Percentiles rank a stretch among this genome's conserved stretches.
phyloP scores from a whole-genome alignment of 2,888 invertebrate species.

The Anarsia innoxiella region DNA sequence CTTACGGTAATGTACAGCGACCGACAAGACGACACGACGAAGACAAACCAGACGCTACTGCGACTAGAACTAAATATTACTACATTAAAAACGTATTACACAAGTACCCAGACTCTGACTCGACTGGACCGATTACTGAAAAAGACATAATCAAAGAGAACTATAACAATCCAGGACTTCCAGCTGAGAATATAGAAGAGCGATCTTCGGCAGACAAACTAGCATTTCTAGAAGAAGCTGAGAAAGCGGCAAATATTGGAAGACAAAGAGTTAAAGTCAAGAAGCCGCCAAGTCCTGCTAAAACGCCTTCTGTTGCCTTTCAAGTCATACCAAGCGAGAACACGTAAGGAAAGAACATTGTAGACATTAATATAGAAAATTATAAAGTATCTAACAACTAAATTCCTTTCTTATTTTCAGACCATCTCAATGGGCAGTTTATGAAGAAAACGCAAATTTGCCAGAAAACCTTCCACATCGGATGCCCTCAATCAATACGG shows the following conservation, averaged over 20 bases:
- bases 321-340: conserved; percentile 70
- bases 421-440: conserved; percentile 64
- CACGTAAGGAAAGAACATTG: too few species aligned
- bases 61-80: conserved; percentile 51
- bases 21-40: conserved; percentile 61
- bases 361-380: too few species aligned
- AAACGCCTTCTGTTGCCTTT: conserved; percentile 63
- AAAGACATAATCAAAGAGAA: conserved; percentile 20
- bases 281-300: conserved; percentile 41
- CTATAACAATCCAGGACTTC: conserved; percentile 31
- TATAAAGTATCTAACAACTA: background rate
- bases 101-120: conserved; percentile 42
- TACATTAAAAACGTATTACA: conserved; percentile 61
- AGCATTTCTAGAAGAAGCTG: conserved; percentile 37
- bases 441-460: conserved; percentile 55
- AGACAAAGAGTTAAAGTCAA: conserved; percentile 30
- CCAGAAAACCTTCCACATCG: conserved; percentile 37
- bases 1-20: conserved; percentile 47
- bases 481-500: conserved; percentile 53
- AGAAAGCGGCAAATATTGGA: conserved; percentile 28
- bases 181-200: conserved; percentile 41
- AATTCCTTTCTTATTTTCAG: conserved; percentile 46
- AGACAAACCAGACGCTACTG: conserved; percentile 27
- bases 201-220: conserved; percentile 46
- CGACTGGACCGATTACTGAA: conserved; percentile 19